Percentiles rank a stretch among this genome's conserved stretches.
These are phyloP conservation scores for Metaphire vulgaris DNA, from an alignment of 1,140 invertebrate species.

Conservation along the genomic window DNA sequence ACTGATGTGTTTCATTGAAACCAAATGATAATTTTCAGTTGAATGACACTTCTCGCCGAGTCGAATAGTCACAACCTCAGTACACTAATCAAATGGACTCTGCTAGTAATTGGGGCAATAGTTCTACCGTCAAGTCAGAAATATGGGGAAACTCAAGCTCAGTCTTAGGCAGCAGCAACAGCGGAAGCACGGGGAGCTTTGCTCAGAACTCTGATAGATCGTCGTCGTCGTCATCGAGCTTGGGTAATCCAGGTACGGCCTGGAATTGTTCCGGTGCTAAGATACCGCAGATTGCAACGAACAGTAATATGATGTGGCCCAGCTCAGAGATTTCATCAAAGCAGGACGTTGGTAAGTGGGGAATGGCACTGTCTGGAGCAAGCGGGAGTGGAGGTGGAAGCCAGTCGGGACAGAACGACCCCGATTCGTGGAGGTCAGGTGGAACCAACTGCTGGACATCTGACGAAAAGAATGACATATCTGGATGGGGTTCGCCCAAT, in stretches of 20 bases:
- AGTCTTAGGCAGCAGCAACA: background rate
- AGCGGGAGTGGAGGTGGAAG: background rate
- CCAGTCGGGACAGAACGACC: background rate
- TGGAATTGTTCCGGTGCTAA: background rate
- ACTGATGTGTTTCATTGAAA: background rate
- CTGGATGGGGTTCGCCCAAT: constrained; percentile 28
- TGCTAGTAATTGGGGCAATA: background rate
- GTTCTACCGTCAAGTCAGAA: background rate
- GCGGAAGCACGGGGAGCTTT: background rate
- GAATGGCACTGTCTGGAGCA: background rate
- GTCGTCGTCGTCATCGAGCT: background rate
- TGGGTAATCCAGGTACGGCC: background rate
- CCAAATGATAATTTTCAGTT: background rate
- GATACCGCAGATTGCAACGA: background rate
- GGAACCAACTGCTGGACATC: background rate
- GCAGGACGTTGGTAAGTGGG: background rate
- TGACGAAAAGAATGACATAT: constrained; percentile 2
- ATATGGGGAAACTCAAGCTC: background rate
- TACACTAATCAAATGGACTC: background rate
- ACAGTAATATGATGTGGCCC: background rate
- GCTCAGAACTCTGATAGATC: background rate
- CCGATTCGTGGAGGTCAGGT: background rate
- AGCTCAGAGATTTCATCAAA: background rate
- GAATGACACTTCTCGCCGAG: background rate
- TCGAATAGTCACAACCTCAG: background rate